Evolutionary conservation across 2,797 vertebrate species (phyloP), one percentile per base, ranked within the genome.

Genomic region (Discoglossus pictus): DNA sequence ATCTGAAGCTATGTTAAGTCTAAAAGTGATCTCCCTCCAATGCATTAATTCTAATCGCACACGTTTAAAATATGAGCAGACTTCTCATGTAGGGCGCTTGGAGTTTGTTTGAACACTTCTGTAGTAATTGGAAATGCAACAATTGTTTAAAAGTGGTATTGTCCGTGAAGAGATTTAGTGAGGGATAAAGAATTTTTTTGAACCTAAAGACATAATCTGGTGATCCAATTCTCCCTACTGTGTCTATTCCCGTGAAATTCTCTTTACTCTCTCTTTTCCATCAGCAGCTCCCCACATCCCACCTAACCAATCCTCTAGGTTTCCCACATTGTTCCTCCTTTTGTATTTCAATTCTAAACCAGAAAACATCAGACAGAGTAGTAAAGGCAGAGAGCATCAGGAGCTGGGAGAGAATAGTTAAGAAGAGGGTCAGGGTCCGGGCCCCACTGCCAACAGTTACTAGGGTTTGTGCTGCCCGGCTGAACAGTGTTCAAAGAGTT

Each of bases 401-500:
- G 86, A 84, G 83, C 79, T 83, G 79, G 76, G 81, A 83, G 84
- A 87, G 87, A 90, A 90, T 83, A 86, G 86, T 86, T 85, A 78
- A 79, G 86, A 87, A 84, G 86, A 86, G 87, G 90, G 89, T 90
- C 88, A 91, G 87, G 86, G 84, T 86, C 84, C 78, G 80, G 76
- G 84, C 87, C 84, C 84, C 82, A 85, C 85, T 88, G 89, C 89
- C 89, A 89, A 86, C 89, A 89, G 89, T 90, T 89, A 87, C 86
- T 67, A 83, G 88, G 87, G 86, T 83, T 82, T 86, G 85, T 86
- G 84, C 86, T 88, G 85, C 87, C 87, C 89, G 86, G 87, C 86
- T 83, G 85, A 88, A 84, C 90, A 89, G 84, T 94, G 95, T 98
- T 98, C 96, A 99, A 98, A 99, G 97, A 93, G 92, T 94, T 94